Base-by-base conservation (phyloP, 2,113 vertebrate genomes). In the Lethenteron reissneri region DNA sequence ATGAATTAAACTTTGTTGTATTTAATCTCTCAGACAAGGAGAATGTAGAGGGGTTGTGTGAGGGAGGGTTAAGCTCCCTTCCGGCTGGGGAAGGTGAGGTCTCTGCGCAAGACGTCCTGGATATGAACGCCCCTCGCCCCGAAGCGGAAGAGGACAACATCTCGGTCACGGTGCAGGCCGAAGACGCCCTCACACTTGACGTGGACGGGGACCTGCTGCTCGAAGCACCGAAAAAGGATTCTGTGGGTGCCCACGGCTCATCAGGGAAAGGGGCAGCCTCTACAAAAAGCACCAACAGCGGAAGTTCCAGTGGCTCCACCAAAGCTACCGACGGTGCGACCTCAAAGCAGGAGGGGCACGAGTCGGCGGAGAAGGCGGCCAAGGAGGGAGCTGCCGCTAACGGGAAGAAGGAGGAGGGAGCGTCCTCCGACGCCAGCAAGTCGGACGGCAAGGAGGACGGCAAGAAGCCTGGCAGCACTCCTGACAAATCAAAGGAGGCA, bases 351-450 rank as follows among this genome's bases (percentile, higher is more conserved):
- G 25, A 68, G 25, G 64, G 64, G 25, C n/a, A 68, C 25, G 64
- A 25, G n/a, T n/a, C 64, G n/a, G 64, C 9, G 64, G 25, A 68
- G 64, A 68, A 68, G 64, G 64, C n/a, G n/a, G 2, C n/a, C n/a
- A 68, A 68, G 64, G 64, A 68, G 64, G 25, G 64, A n/a, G 64
- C n/a, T 25, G n/a, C 64, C 25, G n/a, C 64, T 17, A n/a, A 17
- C n/a, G 94, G 94, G 97, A 99, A 99, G 97, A 95, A 95, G 89
- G 85, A 95, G 88, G 97, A 94, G 96, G 89, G 94, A 95, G 88
- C 91, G 95, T 90, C 95, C 92, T 84, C 89, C 80, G 94, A 97
- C 85, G 84, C 85, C 81, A 90, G 85, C 83, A 97, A 94, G 83
- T 82, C 86, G 82, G 85, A 83, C 78, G 90, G 89, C 78, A 90